Conservation (phyloP, 2,113 vertebrate genomes). For the Grallaria varia region DNA sequence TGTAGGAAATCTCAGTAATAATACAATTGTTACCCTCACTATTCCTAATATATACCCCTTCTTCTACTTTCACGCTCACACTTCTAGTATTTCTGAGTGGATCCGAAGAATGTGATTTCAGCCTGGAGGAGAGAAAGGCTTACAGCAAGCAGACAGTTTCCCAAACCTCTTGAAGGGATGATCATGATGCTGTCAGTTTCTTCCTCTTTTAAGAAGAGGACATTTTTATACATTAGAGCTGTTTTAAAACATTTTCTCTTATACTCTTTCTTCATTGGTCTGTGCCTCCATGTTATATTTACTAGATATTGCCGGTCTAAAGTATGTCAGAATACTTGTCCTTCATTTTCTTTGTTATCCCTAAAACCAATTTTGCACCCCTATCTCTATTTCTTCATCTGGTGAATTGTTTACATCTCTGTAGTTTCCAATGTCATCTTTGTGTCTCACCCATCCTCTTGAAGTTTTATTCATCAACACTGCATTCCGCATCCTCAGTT, state of each 20-base stretch:
- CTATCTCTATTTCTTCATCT: not conserved
- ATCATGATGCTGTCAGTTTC: not conserved
- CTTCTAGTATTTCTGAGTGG: not conserved
- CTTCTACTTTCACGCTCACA: not conserved
- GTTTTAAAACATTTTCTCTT: not conserved
- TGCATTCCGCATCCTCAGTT: not conserved
- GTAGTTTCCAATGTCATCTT: not conserved
- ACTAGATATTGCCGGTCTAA: not conserved
- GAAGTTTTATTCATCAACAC: not conserved
- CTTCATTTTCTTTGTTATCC: not conserved
- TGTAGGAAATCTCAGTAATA: not conserved
- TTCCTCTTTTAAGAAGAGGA: not conserved
- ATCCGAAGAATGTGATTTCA: not conserved
- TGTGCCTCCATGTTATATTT: not conserved
- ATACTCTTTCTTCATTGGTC: not conserved
- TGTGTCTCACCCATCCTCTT: not conserved
- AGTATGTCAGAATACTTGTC: not conserved
- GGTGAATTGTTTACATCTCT: not conserved
- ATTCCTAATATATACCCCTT: not conserved
- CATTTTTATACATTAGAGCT: not conserved
- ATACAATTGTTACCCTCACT: not conserved
- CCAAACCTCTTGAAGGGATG: rapidly evolving
- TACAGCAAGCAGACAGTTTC: not conserved
- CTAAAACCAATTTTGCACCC: not conserved
- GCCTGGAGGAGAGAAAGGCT: not conserved